Evolutionary conservation across 2,797 vertebrate species (phyloP), one percentile per base, ranked within the genome.

Genomic region (Balearica regulorum): DNA sequence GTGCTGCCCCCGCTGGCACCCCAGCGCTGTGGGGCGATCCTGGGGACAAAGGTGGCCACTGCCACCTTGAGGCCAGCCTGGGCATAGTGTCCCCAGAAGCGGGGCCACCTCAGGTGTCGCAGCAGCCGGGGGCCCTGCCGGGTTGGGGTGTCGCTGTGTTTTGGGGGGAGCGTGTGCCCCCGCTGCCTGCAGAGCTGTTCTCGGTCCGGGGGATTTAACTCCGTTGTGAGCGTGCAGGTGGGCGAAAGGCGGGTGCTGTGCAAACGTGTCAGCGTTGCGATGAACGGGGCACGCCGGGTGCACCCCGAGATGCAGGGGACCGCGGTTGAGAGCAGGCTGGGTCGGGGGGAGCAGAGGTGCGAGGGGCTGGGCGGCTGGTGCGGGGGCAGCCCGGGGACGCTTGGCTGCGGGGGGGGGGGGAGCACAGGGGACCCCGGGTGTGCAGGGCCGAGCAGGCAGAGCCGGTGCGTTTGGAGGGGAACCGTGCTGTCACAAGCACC

Each of bases 41-140:
- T 8, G 54, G 57, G 87, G 87, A 97, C 91, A 72, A 83, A 94
- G 95, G 85, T 41, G 93, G 85, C 94, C 96, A 88, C 91, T 96
- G 96, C 95, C 96, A 97, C 72, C 96, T 93, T 93, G 95, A 97
- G 95, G 94, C 79, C 94, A 90, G 76, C 57, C 61, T 28, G 72
- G 69, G 94, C 93, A 96, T 86, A 58, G 54, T 81, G 91, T 71
- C 37, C 76, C 87, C 68, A 37, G 37, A 37, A 16, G 41, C 3
- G 1, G 66, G 44, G 65, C 55, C 41, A 11, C 51, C 37, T 37
- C 37, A 9, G 37, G 37, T 37, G 37, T 37, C 37, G 37, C 37
- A 37, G 37, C 22, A 22, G 48, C 48, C 22, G 6, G 4, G 4
- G 28, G 14, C 31, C 7, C 11, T 21, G 75, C 9, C 1, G 19